Evolutionary conservation across 2,113 vertebrate genomes (phyloP), one percentile per base, ranked within the genome.

Genomic region (Patagioenas fasciata): DNA sequence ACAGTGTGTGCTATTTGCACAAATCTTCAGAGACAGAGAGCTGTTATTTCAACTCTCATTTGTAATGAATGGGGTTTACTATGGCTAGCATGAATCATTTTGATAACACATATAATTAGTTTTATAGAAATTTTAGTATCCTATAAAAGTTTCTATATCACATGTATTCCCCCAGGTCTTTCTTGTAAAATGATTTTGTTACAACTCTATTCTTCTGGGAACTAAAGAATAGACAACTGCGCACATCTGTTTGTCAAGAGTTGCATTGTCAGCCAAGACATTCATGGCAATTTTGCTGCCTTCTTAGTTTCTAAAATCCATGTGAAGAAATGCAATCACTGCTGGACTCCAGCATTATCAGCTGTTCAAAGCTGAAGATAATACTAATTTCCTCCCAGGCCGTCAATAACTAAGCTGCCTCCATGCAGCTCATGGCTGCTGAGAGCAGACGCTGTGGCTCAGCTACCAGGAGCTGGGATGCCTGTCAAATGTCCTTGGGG

Each of bases 21-120:
- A 74, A 31, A 62, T 14, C 23, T 80, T 86, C 48, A 70, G 48
- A 86, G 65, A 47, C 26, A 70, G 28, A 4, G 32, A 95, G 64
- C 32, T 66, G 42, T 8, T 53, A 74, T 53, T 92, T 93, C 77
- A 74, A 21, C 38, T 88, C 57, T 61, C 23, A 19, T 56, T 80
- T 91, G 62, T 51, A 85, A 88, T 15, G 69, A 91, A 57, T 23
- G 53, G 64, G 67, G 71, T 78, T 95, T 91, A 89, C 51, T 75
- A 56, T 36, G 61, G 83, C 36, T 72, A 92, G 42, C 54, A 74
- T 80, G 91, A 97, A 94, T 94, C 94, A 91, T 80, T 95, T 70
- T 95, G 94, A 92, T 97, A 96, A 70, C 81, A 89, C 11, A 40
- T 65, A 44, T 51, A 94, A 96, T 87, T 87, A 80, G 65, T 67